Evolutionary conservation across 2,888 invertebrate species (phyloP).

Genomic region (Erannis defoliaria): DNA sequence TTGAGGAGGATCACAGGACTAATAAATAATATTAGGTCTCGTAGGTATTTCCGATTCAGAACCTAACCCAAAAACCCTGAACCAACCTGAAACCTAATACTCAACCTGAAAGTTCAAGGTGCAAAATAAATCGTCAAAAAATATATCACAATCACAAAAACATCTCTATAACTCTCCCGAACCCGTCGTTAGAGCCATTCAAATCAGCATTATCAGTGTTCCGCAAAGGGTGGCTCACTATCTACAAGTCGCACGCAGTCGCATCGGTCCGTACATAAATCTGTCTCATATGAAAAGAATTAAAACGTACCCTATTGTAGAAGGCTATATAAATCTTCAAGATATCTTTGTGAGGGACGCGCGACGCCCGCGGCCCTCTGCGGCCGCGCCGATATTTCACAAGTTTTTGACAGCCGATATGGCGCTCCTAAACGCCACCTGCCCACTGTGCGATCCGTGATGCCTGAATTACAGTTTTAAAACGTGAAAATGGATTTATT

Average conservation of each 20-base stretch:
- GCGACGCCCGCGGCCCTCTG: slow-evolving; percentile 76
- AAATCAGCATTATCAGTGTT: slow-evolving; percentile 39
- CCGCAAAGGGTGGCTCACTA: slow-evolving; percentile 71
- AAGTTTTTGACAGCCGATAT: slow-evolving; percentile 89
- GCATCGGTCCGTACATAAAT: slow-evolving; percentile 85
- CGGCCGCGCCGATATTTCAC: slow-evolving; percentile 88
- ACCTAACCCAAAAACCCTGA: too few relatives aligned
- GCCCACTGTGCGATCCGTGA: slow-evolving; percentile 61
- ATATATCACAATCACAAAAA: slow-evolving; percentile 4
- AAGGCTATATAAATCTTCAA: slow-evolving; percentile 83
- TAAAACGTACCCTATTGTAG: slow-evolving; percentile 85
- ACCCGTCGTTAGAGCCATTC: slow-evolving; percentile 29
- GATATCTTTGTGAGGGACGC: slow-evolving; percentile 83
- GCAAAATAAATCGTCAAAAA: background rate
- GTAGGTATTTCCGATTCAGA: too few relatives aligned
- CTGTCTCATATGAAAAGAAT: slow-evolving; percentile 85
- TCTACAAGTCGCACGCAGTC: slow-evolving; percentile 61
- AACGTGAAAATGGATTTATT: slow-evolving; percentile 38
- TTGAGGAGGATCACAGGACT: too few relatives aligned
- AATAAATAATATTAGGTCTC: too few relatives aligned
- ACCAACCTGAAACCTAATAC: too few relatives aligned
- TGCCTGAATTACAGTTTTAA: slow-evolving; percentile 26
- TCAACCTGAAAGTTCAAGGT: slow-evolving; percentile 1
- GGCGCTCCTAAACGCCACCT: slow-evolving; percentile 86
- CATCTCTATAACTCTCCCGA: slow-evolving; percentile 14